These are phyloP conservation scores for Euplexia lucipara DNA, from an alignment of 2,888 invertebrate species.

Conservation along the genomic window DNA sequence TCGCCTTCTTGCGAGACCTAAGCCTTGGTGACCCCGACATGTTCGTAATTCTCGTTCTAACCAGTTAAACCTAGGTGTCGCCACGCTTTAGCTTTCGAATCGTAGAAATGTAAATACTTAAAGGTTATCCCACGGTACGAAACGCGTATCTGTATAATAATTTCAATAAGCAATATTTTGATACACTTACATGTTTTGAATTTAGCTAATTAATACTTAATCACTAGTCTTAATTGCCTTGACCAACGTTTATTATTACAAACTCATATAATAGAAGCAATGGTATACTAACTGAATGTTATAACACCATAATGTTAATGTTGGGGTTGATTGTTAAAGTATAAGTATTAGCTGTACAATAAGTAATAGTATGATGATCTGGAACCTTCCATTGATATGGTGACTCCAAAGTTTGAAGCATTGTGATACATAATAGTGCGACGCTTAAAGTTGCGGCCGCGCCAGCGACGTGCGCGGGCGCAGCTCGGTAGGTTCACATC, in stretches of 20 bases:
- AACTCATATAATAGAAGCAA: constrained; percentile 25
- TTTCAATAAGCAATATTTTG: constrained; percentile 63
- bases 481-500: not conserved
- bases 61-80: constrained; percentile 14
- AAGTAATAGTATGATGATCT: constrained; percentile 48
- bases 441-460: constrained; percentile 31
- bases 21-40: not conserved
- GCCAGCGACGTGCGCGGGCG: not conserved
- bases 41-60: not conserved
- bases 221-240: constrained; percentile 46
- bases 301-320: constrained; percentile 26
- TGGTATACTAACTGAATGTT: constrained; percentile 32
- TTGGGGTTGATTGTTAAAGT: constrained; percentile 47
- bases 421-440: constrained; percentile 46
- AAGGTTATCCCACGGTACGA: constrained; percentile 40
- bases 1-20: not conserved
- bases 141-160: constrained; percentile 51
- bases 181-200: constrained; percentile 51
- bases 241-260: constrained; percentile 35
- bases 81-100: constrained; percentile 9
- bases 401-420: constrained; percentile 45
- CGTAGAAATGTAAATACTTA: constrained; percentile 32
- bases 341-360: constrained; percentile 51
- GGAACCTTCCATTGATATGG: constrained; percentile 53
- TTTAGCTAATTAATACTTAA: constrained; percentile 54